Percentiles rank a stretch among this genome's conserved stretches.
phyloP scores from a whole-genome alignment of 2,797 vertebrate species.

The Peromyscus attwateri region DNA sequence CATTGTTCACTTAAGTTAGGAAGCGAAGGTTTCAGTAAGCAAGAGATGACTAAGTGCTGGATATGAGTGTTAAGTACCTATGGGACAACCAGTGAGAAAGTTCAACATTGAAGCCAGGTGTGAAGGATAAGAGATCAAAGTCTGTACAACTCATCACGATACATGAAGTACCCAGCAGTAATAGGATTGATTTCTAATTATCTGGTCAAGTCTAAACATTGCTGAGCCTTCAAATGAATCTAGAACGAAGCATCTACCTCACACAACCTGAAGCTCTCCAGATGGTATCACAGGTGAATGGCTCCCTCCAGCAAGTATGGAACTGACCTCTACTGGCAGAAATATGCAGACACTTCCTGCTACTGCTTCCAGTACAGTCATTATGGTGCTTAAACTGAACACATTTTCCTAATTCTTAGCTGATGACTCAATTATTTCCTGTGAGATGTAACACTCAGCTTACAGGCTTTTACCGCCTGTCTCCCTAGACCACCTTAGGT shows the following conservation, averaged over 20 bases:
- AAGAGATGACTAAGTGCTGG: neutral
- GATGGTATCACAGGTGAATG: neutral
- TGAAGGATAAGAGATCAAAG: neutral
- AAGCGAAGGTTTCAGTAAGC: neutral
- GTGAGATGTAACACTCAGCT: neutral
- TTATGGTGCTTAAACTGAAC: neutral
- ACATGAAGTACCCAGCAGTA: neutral
- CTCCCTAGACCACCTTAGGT: slow-evolving; percentile 14
- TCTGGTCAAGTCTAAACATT: neutral
- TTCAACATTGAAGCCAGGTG: neutral
- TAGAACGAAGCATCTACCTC: slow-evolving; percentile 29
- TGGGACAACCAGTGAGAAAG: neutral
- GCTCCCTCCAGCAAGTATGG: neutral
- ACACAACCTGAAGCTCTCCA: neutral
- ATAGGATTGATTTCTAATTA: neutral
- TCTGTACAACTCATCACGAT: neutral
- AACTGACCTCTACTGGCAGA: neutral
- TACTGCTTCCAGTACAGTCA: neutral
- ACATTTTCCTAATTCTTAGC: slow-evolving; percentile 25
- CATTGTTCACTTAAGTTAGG: neutral
- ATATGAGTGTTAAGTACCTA: neutral
- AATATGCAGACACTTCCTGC: neutral
- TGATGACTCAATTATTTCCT: slow-evolving; percentile 8
- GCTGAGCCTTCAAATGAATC: neutral
- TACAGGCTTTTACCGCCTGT: slow-evolving; percentile 80